A percentile compares a stretch with the other conserved stretches of the same genome.
phyloP scores from a whole-genome alignment of 92 coral and sea anemone species.

The Zoanthus sansibaricus region DNA sequence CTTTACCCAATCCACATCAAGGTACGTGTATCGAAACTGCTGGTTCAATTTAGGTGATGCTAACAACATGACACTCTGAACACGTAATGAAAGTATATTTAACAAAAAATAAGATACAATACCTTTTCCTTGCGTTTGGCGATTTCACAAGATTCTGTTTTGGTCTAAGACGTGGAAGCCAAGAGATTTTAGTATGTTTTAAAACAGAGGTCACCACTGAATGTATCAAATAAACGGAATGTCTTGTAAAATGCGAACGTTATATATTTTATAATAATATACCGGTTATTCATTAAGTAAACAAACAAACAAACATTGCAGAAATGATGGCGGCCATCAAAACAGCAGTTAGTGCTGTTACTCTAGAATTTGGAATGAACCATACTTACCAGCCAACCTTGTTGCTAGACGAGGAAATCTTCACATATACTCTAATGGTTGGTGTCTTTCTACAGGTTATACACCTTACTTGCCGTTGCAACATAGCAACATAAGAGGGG shows the following conservation, averaged over 20 bases:
- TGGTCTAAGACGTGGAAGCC: conserved; percentile 22
- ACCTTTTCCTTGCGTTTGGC: conserved; percentile 34
- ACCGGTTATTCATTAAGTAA: no score
- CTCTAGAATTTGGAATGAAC: neutral
- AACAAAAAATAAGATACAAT: neutral
- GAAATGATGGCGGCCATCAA: neutral
- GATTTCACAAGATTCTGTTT: conserved; percentile 15
- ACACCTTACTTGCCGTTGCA: neutral
- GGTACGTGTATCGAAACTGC: no score
- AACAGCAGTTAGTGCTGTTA: neutral
- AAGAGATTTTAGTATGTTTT: neutral
- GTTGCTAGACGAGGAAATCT: neutral
- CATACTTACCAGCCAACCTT: neutral
- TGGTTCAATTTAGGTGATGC: no score
- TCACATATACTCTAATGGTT: neutral
- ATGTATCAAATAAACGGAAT: neutral
- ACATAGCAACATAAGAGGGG: no score
- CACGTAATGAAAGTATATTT: neutral
- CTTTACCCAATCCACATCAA: no score
- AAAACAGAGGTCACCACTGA: neutral
- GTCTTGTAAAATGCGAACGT: no score
- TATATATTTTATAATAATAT: no score
- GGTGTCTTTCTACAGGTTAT: neutral
- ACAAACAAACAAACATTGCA: neutral
- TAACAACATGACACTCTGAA: neutral